Base-by-base conservation (phyloP, 2,113 vertebrate genomes). In the Aviceda subcristata region DNA sequence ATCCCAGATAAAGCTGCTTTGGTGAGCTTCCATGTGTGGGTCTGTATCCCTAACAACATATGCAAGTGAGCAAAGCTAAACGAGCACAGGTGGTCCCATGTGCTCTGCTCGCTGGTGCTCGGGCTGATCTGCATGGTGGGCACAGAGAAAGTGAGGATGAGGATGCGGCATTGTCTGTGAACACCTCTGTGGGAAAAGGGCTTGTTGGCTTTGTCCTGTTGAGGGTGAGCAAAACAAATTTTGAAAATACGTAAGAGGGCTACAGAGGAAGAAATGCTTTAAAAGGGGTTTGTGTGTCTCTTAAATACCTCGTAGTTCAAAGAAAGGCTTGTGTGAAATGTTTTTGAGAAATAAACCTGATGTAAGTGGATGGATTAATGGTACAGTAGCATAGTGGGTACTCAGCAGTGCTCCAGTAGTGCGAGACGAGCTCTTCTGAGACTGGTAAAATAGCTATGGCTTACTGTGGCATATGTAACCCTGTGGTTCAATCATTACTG, bases 351-450 rank as follows among this genome's bases (percentile, higher is more conserved):
- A n/a, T 12, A 81, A n/a, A 26, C 48, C 60, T 1, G 34, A 9
- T 0, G 0, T 38, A 29, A 83, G 34, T 8, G 41, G 30, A 16
- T 29, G 57, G 53, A 36, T 86, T 43, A 19, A 17, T 23, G 71
- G 38, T 13, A 13, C 3, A 1, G 32, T 4, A 55, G 34, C 0
- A 0, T 15, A 45, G 45, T 15, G 56, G 3, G 5, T 32, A 10
- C 29, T 48, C 0, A 0, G 9, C 0, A 0, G n/a, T 12, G 85
- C 63, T 57, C 39, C 0, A 0, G 8, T 71, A 19, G 11, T n/a
- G 19, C 3, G 2, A 39, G 53, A 43, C 0, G 0, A 76, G 53
- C 51, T 76, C 85, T 68, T 30, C 29, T 20, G 41, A 59, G 77
- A 23, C 73, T 69, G 71, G 15, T 50, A 24, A 41, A 71, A 23